Conservation (phyloP, 2,797 vertebrate genomes). For the Kryptopterus vitreolus region DNA sequence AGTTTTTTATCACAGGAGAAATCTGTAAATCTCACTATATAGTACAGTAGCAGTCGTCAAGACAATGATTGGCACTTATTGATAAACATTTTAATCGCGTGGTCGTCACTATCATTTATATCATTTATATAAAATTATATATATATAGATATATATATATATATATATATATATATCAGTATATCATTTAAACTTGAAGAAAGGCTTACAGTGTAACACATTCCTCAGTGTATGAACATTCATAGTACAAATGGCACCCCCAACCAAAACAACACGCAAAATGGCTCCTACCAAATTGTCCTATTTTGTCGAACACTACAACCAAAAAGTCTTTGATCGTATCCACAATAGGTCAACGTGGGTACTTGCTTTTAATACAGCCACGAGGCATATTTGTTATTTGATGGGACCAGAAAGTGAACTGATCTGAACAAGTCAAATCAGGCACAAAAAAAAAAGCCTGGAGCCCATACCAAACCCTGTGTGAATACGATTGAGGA, state of each 20-base stretch:
- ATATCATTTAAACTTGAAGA: background rate
- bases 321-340: background rate
- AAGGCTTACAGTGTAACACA: background rate
- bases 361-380: background rate
- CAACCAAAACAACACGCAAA: background rate
- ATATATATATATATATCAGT: too few species aligned
- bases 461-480: background rate
- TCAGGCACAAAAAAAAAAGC: constrained; percentile 5
- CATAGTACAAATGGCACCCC: background rate
- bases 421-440: background rate
- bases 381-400: background rate
- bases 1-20: background rate
- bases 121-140: too few species aligned
- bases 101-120: too few species aligned
- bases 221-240: background rate
- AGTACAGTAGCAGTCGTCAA: background rate
- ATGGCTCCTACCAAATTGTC: background rate
- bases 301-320: background rate
- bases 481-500: background rate
- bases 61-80: background rate
- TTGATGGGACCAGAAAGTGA: background rate
- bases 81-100: background rate
- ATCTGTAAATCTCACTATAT: background rate
- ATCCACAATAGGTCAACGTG: background rate
- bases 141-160: too few species aligned